Evolutionary conservation across 1,140 invertebrate genomes (phyloP), one percentile per base, ranked within the genome.

Genomic region (Phocides pigmalion): DNA sequence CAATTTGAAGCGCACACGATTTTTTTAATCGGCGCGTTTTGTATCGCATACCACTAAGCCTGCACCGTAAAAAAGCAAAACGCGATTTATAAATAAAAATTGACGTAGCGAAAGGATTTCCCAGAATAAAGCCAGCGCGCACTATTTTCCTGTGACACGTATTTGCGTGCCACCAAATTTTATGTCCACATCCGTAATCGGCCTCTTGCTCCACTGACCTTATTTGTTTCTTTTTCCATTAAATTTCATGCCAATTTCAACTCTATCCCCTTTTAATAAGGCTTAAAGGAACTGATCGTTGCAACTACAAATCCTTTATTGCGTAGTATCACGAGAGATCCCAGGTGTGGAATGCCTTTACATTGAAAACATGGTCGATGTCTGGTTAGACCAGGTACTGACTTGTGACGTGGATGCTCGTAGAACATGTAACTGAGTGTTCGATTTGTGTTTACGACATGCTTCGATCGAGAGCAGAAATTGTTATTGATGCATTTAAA

Each of bases 141-240:
- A 56, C 53, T 58, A 58, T 59, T 35, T 74, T 82, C 68, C 74
- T 64, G 68, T 70, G 76, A 81, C 69, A 59, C 62, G 65, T 62
- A 63, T 66, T 64, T 53, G 69, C 70, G 72, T 72, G 72, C 61
- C 17, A 51, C 56, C 66, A 66, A 74, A 66, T 69, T 74, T 73
- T 70, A 64, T 68, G 50, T 58, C 50, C 44, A 47, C 19, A 61
- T 79, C 73, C 72, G 69, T 65, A 75, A 74, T 79, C 82, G 79
- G 82, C 76, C 76, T 83, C 79, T 76, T 74, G 79, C 70, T 79
- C 82, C 51, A 85, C 70, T 85, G 76, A 83, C 81, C 81, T 76
- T 81, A 70, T 79, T 83, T 71, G 64, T 56, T 56, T 22, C 35
- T 54, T 54, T 49, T 16, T 41, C 11, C 19, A 11, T 6, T 14